Conservation (phyloP, 2,797 vertebrate genomes). For the Platalea minor region DNA sequence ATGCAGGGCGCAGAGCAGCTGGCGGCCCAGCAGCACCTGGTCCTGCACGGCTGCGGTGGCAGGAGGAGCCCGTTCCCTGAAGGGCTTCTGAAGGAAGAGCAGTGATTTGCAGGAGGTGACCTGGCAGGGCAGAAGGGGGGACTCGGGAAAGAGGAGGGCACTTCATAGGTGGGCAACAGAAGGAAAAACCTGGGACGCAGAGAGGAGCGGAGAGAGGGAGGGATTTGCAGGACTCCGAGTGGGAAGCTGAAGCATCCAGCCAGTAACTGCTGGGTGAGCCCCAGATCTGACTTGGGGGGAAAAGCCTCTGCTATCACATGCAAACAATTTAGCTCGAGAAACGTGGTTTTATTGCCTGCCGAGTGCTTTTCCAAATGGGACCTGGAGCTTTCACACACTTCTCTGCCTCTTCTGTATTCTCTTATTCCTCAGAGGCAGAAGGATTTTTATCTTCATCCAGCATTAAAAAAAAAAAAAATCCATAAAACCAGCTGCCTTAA, state of each 20-base stretch:
- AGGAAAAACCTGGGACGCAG: background rate
- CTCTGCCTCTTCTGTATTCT: constrained; percentile 43
- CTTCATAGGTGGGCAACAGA: background rate
- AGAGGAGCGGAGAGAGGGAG: background rate
- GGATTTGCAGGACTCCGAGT: accelerated
- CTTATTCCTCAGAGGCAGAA: constrained; percentile 11
- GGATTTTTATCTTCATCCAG: constrained; percentile 47
- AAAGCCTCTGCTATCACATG: background rate
- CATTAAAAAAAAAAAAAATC: background rate
- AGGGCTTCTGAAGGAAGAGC: background rate
- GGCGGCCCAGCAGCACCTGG: background rate
- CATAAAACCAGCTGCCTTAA: constrained; percentile 41
- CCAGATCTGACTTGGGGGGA: background rate
- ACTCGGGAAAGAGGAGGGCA: background rate
- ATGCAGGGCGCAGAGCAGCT: accelerated
- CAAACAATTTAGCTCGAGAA: background rate
- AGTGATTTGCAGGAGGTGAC: background rate
- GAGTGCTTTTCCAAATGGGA: constrained; percentile 43
- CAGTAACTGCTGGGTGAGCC: background rate
- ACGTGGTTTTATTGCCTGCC: background rate
- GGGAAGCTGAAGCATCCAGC: background rate
- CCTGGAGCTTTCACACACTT: constrained; percentile 1
- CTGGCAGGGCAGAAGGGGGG: background rate
- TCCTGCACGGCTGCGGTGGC: background rate
- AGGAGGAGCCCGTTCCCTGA: background rate